These are phyloP conservation scores for Hyalella azteca DNA, from an alignment of 2,888 invertebrate genomes.

Conservation along the genomic window DNA sequence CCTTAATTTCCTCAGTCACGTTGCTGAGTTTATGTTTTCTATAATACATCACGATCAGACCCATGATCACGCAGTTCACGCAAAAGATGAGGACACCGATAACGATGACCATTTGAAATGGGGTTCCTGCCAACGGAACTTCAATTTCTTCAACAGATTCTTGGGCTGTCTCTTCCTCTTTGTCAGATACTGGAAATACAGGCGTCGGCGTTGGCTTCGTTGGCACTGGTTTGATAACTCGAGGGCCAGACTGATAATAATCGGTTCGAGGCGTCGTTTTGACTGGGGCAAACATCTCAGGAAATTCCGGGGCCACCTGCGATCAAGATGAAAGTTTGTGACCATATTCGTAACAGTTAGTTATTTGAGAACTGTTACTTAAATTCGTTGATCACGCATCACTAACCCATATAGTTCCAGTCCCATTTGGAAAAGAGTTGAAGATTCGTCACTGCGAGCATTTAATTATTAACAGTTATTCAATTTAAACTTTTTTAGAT, in stretches of 20 bases:
- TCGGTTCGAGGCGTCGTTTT: neutral
- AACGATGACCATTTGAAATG: constrained; percentile 65
- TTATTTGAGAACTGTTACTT: too few relatives aligned
- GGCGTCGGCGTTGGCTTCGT: neutral
- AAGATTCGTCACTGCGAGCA: too few relatives aligned
- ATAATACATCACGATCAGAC: constrained; percentile 72
- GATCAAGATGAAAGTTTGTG: neutral
- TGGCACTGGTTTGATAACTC: neutral
- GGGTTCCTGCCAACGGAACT: constrained; percentile 54
- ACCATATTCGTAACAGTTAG: too few relatives aligned
- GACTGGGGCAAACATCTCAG: constrained; percentile 8
- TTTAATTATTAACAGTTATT: too few relatives aligned
- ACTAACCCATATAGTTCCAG: too few relatives aligned
- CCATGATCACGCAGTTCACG: constrained; percentile 75
- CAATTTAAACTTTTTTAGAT: too few relatives aligned
- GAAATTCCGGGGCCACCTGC: neutral
- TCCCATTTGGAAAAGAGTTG: too few relatives aligned
- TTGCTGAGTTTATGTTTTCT: constrained; percentile 63
- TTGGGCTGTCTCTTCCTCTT: constrained; percentile 8
- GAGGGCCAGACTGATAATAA: constrained; percentile 9
- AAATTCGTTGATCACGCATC: too few relatives aligned
- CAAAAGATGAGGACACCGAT: constrained; percentile 74
- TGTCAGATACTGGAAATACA: neutral
- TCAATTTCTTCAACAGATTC: constrained; percentile 26
- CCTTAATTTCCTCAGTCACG: neutral